Conservation (phyloP, 1,140 invertebrate genomes). For the Dinoponera quadriceps region DNA sequence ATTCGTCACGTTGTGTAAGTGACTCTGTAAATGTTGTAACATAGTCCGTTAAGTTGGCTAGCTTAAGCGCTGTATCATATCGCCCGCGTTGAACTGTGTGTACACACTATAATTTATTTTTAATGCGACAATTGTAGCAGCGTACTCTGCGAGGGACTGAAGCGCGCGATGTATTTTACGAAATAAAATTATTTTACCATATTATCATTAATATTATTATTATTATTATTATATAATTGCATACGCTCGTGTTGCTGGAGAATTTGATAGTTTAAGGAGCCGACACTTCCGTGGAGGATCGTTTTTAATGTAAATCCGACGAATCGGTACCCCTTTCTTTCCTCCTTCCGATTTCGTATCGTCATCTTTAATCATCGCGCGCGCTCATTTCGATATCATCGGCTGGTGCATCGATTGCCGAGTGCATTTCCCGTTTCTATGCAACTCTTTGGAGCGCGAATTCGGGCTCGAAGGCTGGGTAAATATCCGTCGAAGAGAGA, state of each 20-base stretch:
- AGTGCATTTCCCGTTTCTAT: constrained; percentile 10
- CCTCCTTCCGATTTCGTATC: background rate
- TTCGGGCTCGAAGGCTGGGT: constrained; percentile 49
- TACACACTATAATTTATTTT: constrained; percentile 70
- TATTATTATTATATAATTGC: too few species aligned
- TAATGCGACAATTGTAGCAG: constrained; percentile 43
- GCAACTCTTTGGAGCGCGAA: background rate
- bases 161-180: constrained; percentile 50
- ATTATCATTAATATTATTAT: too few species aligned
- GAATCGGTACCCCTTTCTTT: background rate
- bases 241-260: too few species aligned
- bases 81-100: constrained; percentile 7
- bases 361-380: background rate
- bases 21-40: constrained; percentile 71
- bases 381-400: background rate
- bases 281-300: background rate
- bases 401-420: background rate
- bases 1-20: too few species aligned
- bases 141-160: constrained; percentile 68
- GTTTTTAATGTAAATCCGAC: background rate
- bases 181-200: constrained; percentile 68
- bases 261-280: too few species aligned
- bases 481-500: constrained; percentile 51
- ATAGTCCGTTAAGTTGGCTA: constrained; percentile 47
- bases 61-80: constrained; percentile 62